Evolutionary conservation across 2,888 invertebrate species (phyloP).

Genomic region (Metacarcinus magister): DNA sequence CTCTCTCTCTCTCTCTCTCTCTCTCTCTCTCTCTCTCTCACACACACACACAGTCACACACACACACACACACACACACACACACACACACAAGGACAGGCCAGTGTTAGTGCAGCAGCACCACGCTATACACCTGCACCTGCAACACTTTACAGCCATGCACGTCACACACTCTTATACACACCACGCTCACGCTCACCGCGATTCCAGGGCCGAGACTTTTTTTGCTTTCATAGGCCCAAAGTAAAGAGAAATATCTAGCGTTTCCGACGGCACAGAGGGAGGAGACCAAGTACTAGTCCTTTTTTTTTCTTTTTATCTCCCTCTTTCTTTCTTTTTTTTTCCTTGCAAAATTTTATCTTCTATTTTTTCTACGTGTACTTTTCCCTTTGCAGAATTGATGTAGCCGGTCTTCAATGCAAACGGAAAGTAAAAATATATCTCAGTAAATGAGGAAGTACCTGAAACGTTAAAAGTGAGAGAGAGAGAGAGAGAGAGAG

Average conservation of each 20-base stretch:
- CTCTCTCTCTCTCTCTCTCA: slow-evolving; percentile 19
- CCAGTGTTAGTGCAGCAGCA: not conserved
- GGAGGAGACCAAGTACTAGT: not conserved
- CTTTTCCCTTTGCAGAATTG: too few relatives aligned
- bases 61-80: slow-evolving; percentile 48
- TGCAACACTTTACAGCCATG: not conserved
- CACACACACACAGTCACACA: not conserved
- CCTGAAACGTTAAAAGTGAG: not conserved
- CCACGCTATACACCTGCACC: too few relatives aligned
- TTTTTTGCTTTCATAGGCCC: not conserved
- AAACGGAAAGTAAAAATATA: too few relatives aligned
- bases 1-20: not conserved
- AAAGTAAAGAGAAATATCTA: not conserved
- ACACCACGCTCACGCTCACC: not conserved
- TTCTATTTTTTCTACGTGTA: too few relatives aligned
- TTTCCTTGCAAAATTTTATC: not conserved
- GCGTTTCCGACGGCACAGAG: not conserved
- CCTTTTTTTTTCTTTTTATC: not conserved
- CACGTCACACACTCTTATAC: not conserved
- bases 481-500: slow-evolving; percentile 9
- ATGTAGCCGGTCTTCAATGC: too few relatives aligned
- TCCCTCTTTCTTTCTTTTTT: not conserved
- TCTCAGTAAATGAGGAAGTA: not conserved
- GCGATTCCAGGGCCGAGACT: not conserved
- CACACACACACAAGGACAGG: not conserved